Evolutionary conservation across 2,888 invertebrate genomes (phyloP), one percentile per base, ranked within the genome.

Genomic region (Drosophila formosana): DNA sequence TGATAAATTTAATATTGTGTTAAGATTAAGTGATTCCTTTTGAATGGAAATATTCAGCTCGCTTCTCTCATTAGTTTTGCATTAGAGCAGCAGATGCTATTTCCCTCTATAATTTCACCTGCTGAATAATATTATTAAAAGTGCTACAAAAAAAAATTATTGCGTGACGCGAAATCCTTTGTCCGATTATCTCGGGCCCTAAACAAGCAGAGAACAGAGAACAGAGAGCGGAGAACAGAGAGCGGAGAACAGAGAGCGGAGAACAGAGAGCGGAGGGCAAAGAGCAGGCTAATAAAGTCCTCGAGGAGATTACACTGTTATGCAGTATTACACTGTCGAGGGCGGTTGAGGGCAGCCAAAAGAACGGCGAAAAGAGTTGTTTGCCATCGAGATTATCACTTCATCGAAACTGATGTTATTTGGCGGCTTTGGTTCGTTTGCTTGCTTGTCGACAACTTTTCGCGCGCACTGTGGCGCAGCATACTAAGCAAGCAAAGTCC

Each of bases 331-430:
- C 65, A 43, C 41, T 62, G 82, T 49, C 65, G 67, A 66, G 58
- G 68, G 39, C 46, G 60, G 39, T 25, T 13, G 34, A 39, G 26
- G 8, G 11, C 47, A 50, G 43, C 53, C 1, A 18, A 18, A 18
- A 18, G 18, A 18, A 18, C 67, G 49, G 49, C 53, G 64, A 66
- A 78, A 74, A 68, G 75, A 68, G 69, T 63, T 68, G 75, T 75
- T 83, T 80, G 68, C 67, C 69, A 63, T 61, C 66, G 58, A 68
- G 80, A 80, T 81, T 81, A 83, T 80, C 83, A 80, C 80, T 83
- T 83, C 81, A 80, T 78, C 52, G 64, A 47, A 74, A 61, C 57
- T 56, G 60, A 57, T 67, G 74, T 62, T 45, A 55, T 63, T 74
- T 25, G 45, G 53, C 49, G 57, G 39, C 30, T 50, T 58, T 39